A percentile compares a stretch with the other conserved stretches of the same genome.
Conservation (phyloP, 2,888 invertebrate genomes). For the Dolichomitus sp. region DNA sequence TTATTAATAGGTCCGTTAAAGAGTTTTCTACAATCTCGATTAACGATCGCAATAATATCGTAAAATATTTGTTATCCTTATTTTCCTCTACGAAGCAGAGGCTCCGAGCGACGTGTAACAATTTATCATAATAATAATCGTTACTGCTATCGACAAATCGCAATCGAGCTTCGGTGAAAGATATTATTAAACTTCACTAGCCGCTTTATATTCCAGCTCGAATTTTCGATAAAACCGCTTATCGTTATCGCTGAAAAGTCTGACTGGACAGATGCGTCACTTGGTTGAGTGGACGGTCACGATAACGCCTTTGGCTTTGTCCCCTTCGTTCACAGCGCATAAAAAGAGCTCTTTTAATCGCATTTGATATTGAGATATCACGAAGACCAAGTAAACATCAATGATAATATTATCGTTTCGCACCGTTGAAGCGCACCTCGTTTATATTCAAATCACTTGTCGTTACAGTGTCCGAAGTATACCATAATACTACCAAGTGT, state of each 20-base stretch:
- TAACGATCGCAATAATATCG: constrained; percentile 51
- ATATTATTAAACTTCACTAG: constrained; percentile 13
- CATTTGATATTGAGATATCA: constrained; percentile 61
- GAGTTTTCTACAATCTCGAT: constrained; percentile 52
- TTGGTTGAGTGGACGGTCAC: neutral
- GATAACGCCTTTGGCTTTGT: constrained; percentile 1
- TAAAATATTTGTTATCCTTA: constrained; percentile 17
- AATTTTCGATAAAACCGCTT: constrained; percentile 1
- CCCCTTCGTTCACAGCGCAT: constrained; percentile 1
- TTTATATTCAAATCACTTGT: constrained; percentile 60
- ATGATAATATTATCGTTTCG: constrained; percentile 56
- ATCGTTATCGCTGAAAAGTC: constrained; percentile 9
- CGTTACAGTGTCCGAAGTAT: constrained; percentile 32
- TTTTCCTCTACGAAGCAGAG: neutral
- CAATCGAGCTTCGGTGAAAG: neutral
- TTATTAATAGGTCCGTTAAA: constrained; percentile 54
- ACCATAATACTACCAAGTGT: neutral
- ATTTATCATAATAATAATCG: constrained; percentile 26
- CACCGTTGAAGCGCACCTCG: constrained; percentile 46
- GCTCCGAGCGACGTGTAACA: neutral
- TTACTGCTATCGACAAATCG: constrained; percentile 7
- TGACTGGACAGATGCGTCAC: neutral
- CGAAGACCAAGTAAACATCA: constrained; percentile 28
- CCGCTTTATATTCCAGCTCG: neutral
- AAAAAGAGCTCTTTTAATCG: constrained; percentile 18